Conservation (phyloP, 2,888 invertebrate genomes). For the Microctonus brassicae region DNA sequence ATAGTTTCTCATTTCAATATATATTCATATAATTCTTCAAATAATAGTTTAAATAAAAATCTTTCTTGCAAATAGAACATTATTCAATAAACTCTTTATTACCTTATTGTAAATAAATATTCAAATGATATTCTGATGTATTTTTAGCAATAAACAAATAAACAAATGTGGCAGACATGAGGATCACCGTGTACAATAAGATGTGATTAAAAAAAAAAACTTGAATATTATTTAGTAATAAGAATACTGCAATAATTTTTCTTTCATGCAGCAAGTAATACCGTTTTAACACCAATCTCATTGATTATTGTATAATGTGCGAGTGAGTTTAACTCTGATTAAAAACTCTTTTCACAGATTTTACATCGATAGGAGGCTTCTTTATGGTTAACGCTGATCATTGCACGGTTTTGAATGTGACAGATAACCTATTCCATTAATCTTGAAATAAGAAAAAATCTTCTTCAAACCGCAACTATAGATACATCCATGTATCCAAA, state of each 20-base stretch:
- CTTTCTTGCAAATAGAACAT: constrained; percentile 64
- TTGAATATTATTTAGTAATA: constrained; percentile 58
- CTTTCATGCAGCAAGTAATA: neutral
- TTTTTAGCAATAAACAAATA: too few species aligned
- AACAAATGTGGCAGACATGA: constrained; percentile 74
- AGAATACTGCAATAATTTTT: constrained; percentile 49
- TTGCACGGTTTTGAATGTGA: neutral
- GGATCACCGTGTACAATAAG: constrained; percentile 69
- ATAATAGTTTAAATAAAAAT: constrained; percentile 60
- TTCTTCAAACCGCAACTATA: neutral
- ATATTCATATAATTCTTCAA: constrained; percentile 63
- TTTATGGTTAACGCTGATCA: neutral
- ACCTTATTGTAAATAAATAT: constrained; percentile 74
- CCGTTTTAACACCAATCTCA: neutral
- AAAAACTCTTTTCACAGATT: constrained; percentile 51
- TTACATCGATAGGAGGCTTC: constrained; percentile 43
- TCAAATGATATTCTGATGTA: constrained; percentile 75
- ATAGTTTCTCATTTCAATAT: constrained; percentile 54
- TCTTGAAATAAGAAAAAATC: constrained; percentile 26
- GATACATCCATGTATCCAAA: too few species aligned
- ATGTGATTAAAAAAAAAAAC: constrained; percentile 56
- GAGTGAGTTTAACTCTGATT: constrained; percentile 42
- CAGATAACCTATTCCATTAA: neutral
- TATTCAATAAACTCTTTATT: constrained; percentile 70
- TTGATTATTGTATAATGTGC: constrained; percentile 51